Evolutionary conservation across 1,140 invertebrate species (phyloP).

Genomic region (Oppia nitens): DNA sequence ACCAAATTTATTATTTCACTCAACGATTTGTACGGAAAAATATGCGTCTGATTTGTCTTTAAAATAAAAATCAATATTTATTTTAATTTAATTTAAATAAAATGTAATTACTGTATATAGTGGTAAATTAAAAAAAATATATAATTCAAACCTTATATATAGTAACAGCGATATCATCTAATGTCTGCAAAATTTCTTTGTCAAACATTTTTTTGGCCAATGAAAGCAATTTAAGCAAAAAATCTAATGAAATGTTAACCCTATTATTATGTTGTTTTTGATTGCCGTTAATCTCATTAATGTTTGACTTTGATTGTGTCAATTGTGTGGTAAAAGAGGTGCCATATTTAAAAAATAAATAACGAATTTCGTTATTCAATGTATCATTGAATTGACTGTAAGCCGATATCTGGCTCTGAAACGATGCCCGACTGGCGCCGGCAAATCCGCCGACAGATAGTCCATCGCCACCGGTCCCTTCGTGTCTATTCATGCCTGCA

Average conservation of each 20-base stretch:
- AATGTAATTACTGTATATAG: no score
- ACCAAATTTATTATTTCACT: conserved; percentile 88
- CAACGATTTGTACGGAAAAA: conserved; percentile 74
- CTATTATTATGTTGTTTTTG: conserved; percentile 26
- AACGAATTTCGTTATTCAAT: conserved; percentile 58
- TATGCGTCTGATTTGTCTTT: conserved; percentile 37
- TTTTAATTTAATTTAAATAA: conserved; percentile 12
- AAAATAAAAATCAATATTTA: conserved; percentile 17
- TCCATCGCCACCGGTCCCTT: conserved; percentile 17
- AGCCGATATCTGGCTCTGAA: conserved; percentile 27
- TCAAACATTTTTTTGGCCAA: conserved; percentile 67
- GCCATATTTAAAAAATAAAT: conserved; percentile 79
- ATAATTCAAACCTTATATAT: conserved; percentile 31
- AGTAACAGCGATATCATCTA: conserved; percentile 67
- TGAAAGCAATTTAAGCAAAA: conserved; percentile 27
- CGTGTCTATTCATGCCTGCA: conserved; percentile 15
- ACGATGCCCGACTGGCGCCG: conserved; percentile 18
- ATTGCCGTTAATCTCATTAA: conserved; percentile 26
- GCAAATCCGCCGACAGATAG: not conserved
- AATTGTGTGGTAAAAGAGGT: conserved; percentile 50
- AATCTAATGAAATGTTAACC: conserved; percentile 28
- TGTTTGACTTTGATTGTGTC: conserved; percentile 19
- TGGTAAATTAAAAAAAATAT: no score
- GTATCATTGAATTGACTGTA: conserved; percentile 16
- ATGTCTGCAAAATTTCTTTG: conserved; percentile 52